Evolutionary conservation across 2,113 vertebrate genomes (phyloP), one percentile per base, ranked within the genome.

Genomic region (Gobius niger): DNA sequence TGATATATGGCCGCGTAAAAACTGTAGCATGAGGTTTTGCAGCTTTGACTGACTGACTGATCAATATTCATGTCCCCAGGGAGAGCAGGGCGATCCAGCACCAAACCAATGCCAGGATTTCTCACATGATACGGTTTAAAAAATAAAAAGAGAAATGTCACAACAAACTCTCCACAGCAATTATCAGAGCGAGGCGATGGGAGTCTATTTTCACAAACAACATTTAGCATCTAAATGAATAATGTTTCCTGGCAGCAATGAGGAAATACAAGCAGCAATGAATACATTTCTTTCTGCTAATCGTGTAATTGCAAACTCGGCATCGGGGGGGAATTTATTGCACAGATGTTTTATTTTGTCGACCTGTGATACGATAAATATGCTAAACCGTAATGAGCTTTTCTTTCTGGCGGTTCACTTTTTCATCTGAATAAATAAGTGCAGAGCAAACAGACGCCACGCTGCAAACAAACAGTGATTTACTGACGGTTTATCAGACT

Each of bases 51-150:
- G 81, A 80, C 68, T 60, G 76, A 54, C 2, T 34, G 6, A 77
- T 85, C 81, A 44, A 89, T 87, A 78, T 42, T 53, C 62, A 47
- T 72, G 80, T 67, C 77, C 78, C 12, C 47, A 3, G 77, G 62
- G 69, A 34, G 52, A 44, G 75, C 60, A 51, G 63, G 73, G 70
- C 40, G 77, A 76, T 59, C 75, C 72, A 53, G 67, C 65, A 24
- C 3, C 15, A 44, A 77, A 75, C 79, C 77, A 83, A 44, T 40
- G 47, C 59, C 4, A 47, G 78, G 82, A 89, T 82, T 70, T 73
- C 62, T 65, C 70, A 65, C 49, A 75, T 68, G 47, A 75, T 65
- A 15, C 62, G 78, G 69, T 81, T 44, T 70, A 65, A 75, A 34
- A 34, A 34, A 34, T 0, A 47, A 46, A 16, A 50, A 72, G 57